Evolutionary conservation across 1,140 invertebrate species (phyloP).

Genomic region (Stratiolaelaps scimitus): DNA sequence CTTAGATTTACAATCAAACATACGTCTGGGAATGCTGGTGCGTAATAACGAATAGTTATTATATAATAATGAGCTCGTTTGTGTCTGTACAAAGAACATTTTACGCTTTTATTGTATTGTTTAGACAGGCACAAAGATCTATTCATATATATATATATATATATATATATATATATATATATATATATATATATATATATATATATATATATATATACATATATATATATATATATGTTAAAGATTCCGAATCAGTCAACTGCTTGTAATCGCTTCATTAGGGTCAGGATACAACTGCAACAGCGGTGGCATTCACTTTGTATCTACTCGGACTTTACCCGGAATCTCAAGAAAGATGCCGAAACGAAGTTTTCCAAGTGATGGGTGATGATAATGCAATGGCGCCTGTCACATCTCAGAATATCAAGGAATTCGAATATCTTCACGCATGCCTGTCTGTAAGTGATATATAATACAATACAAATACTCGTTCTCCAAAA

Average conservation of each 20-base stretch:
- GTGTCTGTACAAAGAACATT: too few species aligned
- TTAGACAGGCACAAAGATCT: too few species aligned
- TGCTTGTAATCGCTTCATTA: background rate
- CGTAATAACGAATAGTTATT: too few species aligned
- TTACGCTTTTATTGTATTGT: too few species aligned
- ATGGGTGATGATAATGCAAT: background rate
- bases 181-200: too few species aligned
- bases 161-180: too few species aligned
- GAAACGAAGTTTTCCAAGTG: background rate
- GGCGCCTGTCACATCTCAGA: background rate
- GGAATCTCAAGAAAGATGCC: background rate
- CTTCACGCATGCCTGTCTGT: background rate
- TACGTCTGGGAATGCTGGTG: too few species aligned
- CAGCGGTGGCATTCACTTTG: background rate
- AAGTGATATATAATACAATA: background rate
- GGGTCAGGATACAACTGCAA: constrained; percentile 12
- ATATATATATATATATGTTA: too few species aligned
- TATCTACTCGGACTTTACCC: background rate
- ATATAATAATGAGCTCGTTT: too few species aligned
- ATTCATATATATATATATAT: too few species aligned
- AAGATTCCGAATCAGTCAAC: background rate
- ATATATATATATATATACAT: too few species aligned
- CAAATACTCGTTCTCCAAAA: background rate
- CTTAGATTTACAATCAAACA: too few species aligned
- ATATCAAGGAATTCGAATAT: background rate